Conservation (phyloP, 2,797 vertebrate genomes). For the Periophthalmus magnuspinnatus region DNA sequence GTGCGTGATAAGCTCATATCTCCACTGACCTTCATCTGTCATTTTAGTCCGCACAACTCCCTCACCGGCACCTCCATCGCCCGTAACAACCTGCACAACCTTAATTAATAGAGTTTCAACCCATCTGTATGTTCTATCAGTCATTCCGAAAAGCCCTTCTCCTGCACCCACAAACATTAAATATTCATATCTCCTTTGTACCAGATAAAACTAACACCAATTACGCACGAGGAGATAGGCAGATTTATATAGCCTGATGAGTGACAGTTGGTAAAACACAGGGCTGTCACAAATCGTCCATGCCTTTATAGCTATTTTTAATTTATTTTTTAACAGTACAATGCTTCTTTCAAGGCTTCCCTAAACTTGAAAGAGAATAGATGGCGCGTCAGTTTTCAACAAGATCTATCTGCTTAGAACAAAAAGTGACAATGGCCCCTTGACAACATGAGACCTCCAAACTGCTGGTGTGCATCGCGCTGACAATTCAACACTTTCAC, state of each 20-base stretch:
- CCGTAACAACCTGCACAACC: conserved; percentile 48
- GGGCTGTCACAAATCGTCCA: conserved; percentile 16
- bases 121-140: conserved; percentile 48
- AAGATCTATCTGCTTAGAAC: conserved; percentile 30
- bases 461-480: conserved; percentile 6
- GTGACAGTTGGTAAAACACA: conserved; percentile 46
- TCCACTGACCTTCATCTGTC: conserved; percentile 53
- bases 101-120: conserved; percentile 60
- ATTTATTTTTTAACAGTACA: conserved; percentile 9
- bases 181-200: conserved; percentile 57
- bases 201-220: conserved; percentile 59
- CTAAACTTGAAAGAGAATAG: conserved; percentile 41
- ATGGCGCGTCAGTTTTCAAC: conserved; percentile 29
- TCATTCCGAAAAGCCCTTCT: conserved; percentile 31
- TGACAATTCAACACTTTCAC: not conserved
- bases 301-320: conserved; percentile 1
- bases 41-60: conserved; percentile 24
- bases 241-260: conserved; percentile 57
- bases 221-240: conserved; percentile 43
- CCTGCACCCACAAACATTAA: conserved; percentile 54
- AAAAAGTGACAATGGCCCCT: conserved; percentile 23
- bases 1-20: conserved; percentile 27
- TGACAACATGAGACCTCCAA: conserved; percentile 18
- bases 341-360: conserved; percentile 31
- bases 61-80: conserved; percentile 7